These are phyloP conservation scores for Drosophila ogumai DNA, from an alignment of 1,140 invertebrate genomes.

Conservation along the genomic window DNA sequence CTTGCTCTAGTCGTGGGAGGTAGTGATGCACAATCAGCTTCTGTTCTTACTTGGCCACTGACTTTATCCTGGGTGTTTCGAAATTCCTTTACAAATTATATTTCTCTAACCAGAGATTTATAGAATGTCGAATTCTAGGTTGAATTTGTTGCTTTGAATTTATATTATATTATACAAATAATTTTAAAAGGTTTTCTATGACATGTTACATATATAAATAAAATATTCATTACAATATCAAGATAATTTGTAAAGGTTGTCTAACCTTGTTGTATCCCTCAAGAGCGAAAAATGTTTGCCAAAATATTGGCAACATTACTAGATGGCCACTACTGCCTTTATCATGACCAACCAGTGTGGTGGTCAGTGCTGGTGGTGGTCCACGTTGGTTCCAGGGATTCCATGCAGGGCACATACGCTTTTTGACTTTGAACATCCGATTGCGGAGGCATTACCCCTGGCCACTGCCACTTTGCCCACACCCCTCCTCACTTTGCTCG, in stretches of 20 bases:
- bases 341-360: slow-evolving; percentile 15
- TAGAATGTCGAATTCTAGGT: too few relatives aligned
- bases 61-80: background rate
- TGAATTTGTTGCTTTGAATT: too few relatives aligned
- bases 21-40: slow-evolving; percentile 17
- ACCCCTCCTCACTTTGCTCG: background rate
- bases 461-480: background rate
- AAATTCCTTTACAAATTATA: background rate
- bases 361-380: slow-evolving; percentile 25
- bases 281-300: background rate
- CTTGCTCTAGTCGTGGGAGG: slow-evolving; percentile 5
- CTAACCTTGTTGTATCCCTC: background rate
- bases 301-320: slow-evolving; percentile 9
- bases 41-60: background rate
- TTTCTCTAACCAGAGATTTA: too few relatives aligned
- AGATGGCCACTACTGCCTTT: background rate
- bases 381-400: slow-evolving; percentile 43
- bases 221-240: background rate
- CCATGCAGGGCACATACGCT: slow-evolving; percentile 77
- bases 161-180: too few relatives aligned
- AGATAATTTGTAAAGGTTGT: background rate
- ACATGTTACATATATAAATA: too few relatives aligned
- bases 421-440: slow-evolving; percentile 82
- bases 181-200: too few relatives aligned
- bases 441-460: slow-evolving; percentile 68